Conservation (phyloP, 2,113 vertebrate species). For the Sarotherodon lohbergeri region DNA sequence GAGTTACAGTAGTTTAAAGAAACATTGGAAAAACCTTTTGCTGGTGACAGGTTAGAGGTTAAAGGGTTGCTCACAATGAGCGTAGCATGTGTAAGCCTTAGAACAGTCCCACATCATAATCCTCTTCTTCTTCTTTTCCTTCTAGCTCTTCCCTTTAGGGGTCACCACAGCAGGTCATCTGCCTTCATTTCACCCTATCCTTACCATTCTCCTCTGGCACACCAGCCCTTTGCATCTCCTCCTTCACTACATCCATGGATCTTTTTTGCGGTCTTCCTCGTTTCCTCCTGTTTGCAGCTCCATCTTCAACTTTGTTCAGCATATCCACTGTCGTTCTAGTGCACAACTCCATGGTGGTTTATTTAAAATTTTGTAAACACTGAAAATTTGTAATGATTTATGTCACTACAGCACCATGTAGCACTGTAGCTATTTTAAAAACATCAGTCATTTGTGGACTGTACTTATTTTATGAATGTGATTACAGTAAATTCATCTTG, state of each 20-base stretch:
- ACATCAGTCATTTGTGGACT: background rate
- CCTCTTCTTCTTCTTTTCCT: too few relatives aligned
- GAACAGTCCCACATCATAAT: background rate
- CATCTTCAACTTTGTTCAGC: background rate
- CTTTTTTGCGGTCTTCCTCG: background rate
- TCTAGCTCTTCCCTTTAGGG: too few relatives aligned
- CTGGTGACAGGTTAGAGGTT: background rate
- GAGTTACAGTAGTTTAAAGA: background rate
- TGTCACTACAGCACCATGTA: background rate
- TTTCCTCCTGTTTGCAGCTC: background rate
- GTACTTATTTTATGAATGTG: background rate
- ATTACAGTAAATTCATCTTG: background rate
- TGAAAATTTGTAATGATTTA: background rate
- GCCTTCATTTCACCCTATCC: background rate
- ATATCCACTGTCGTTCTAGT: background rate
- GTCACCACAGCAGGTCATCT: background rate
- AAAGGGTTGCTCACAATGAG: background rate
- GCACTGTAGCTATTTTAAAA: background rate
- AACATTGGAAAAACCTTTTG: background rate
- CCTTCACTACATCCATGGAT: background rate
- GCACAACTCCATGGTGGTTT: background rate
- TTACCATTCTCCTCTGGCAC: background rate
- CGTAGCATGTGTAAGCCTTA: background rate
- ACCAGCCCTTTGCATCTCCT: background rate
- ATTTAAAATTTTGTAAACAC: background rate